Base-by-base conservation (phyloP, 1,140 invertebrate genomes). In the Heliconius hermathena region DNA sequence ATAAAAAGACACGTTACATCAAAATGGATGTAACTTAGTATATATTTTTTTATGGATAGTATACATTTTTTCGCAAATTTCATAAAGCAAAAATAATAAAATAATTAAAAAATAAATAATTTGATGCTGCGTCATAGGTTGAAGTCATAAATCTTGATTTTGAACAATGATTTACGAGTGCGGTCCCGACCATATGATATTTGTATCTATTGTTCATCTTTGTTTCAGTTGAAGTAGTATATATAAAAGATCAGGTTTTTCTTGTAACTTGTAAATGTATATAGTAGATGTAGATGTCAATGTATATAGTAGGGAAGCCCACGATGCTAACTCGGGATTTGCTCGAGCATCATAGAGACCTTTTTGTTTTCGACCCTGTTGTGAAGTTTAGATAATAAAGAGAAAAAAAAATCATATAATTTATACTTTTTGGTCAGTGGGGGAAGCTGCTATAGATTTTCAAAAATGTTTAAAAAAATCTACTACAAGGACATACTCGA, bases 131-230 rank as follows among this genome's bases (percentile, higher is more conserved):
- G 16, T 20, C 1, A 54, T 11, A 57, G 54, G 54, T 57, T n/a
- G 54, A 57, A 57, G 54, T 57, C 54, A 57, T 57, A n/a, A 57
- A 57, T 57, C 54, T 57, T 57, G 54, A 57, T 57, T 57, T 57
- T 22, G 54, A 57, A 57, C 54, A 22, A 57, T 57, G 54, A 57
- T 57, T 57, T 57, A 57, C 54, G 54, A 22, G 20, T 22, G n/a
- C 8, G 54, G 54, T 57, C 2, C 0, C 54, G 6, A 0, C 2
- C 54, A 8, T 57, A 8, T 57, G 20, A 57, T 57, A 9, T 57
- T 22, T 22, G n/a, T 57, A 57, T 57, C 54, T 57, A n/a, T 57
- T 57, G 20, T 57, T 9, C 8, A 57, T 8, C 22, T 57, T 57
- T 22, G 54, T 57, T 57, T 57, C n/a, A 22, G n/a, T 8, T 57